Evolutionary conservation across 2,113 vertebrate genomes (phyloP), one percentile per base, ranked within the genome.

Genomic region (Benthochromis sp.): DNA sequence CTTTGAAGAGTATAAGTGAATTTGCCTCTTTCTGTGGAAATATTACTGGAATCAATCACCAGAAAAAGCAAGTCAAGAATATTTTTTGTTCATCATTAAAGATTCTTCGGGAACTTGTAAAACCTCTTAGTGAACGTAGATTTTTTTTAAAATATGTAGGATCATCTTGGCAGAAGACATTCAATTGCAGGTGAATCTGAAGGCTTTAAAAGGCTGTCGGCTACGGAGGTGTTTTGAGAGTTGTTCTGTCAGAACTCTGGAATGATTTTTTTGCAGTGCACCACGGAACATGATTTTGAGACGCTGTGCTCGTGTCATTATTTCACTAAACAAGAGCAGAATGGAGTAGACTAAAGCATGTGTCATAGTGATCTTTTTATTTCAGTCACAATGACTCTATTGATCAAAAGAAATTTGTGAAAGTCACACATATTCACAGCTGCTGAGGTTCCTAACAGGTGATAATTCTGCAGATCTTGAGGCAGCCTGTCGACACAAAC

Each of bases 41-140:
- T 82, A 82, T 63, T 34, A 31, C 81, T 66, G 81, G 12, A 83
- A 83, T 50, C 57, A 5, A 34, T 34, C 57, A 63, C 27, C 16
- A 54, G 21, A 29, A 81, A 54, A 5, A 59, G 54, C 3, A 3
- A 82, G 5, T 31, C 27, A 17, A 19, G 40, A 66, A 12, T 16
- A 83, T 14, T 11, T 34, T 63, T 50, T 17, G 27, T 63, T 36
- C 17, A 31, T 24, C 38, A 45, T 61, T 57, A 45, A 38, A 59
- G 36, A 29, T 12, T 50, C 24, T 76, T 40, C 1, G 2, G 13
- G 2, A 43, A 71, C n/a, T 43, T 76, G 9, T 4, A 29, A 50
- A 76, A 76, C 4, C 24, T 50, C 71, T 50, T 2, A 47, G 14
- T 47, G 71, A 76, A 76, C 14, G 2, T 76, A 47, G 1, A 29